Percentiles rank a stretch among this genome's conserved stretches.
Conservation (phyloP, 2,888 invertebrate species). For the Empis livida region DNA sequence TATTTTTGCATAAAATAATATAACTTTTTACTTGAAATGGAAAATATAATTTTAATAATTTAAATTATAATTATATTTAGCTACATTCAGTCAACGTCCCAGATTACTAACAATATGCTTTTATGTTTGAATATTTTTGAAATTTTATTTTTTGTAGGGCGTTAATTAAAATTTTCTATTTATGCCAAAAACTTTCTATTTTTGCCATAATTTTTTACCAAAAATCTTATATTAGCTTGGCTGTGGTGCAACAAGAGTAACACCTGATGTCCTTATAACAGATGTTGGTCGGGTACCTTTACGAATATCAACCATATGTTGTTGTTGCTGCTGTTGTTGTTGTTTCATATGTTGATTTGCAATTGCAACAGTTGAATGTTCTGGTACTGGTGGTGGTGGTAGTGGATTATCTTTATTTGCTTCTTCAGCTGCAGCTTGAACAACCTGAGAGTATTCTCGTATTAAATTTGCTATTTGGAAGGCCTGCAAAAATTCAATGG, state of each 20-base stretch:
- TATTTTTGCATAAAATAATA: too few species aligned
- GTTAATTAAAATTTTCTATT: too few species aligned
- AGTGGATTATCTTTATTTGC: constrained; percentile 13
- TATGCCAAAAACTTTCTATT: too few species aligned
- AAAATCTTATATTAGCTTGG: constrained; percentile 20
- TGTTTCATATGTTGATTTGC: constrained; percentile 8
- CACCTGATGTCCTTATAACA: constrained; percentile 17
- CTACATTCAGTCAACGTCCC: too few species aligned
- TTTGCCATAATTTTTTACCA: constrained; percentile 8
- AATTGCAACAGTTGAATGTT: constrained; percentile 13
- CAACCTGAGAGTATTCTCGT: constrained; percentile 70
- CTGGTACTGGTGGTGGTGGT: constrained; percentile 15
- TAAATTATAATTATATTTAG: too few species aligned
- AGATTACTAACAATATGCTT: too few species aligned
- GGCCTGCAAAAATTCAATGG: constrained; percentile 46
- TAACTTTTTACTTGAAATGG: too few species aligned
- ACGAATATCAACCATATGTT: constrained; percentile 12
- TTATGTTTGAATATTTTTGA: too few species aligned
- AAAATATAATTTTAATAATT: too few species aligned
- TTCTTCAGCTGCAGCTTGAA: constrained; percentile 29
- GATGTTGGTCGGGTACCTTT: constrained; percentile 17
- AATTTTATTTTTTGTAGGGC: too few species aligned
- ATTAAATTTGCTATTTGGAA: constrained; percentile 88
- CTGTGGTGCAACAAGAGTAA: constrained; percentile 19
- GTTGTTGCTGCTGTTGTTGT: constrained; percentile 8